Conservation (phyloP, 1,140 invertebrate species). For the Macrocentrus cingulum region DNA sequence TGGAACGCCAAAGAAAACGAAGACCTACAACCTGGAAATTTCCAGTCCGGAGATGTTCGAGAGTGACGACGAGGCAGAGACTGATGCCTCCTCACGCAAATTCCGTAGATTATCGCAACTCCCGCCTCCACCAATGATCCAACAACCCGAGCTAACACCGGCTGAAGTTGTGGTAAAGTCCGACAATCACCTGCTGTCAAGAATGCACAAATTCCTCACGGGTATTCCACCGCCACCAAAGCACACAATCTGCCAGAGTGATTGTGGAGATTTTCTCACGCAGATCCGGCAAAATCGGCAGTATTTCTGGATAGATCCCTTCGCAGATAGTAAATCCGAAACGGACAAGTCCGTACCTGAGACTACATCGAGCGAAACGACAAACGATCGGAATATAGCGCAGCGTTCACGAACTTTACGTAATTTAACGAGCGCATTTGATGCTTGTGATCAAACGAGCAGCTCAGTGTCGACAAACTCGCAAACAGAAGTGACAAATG, state of each 20-base stretch:
- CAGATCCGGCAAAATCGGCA: slow-evolving; percentile 52
- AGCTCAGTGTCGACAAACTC: slow-evolving; percentile 14
- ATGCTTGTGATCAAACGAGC: slow-evolving; percentile 42
- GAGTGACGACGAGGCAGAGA: slow-evolving; percentile 41
- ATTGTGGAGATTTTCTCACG: slow-evolving; percentile 64
- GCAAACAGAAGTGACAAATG: slow-evolving; percentile 21
- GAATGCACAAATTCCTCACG: slow-evolving; percentile 49
- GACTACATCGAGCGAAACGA: slow-evolving; percentile 34
- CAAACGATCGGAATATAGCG: not conserved
- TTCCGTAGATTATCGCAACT: slow-evolving; percentile 15
- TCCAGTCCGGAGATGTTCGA: slow-evolving; percentile 54
- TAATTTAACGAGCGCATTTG: slow-evolving; percentile 44
- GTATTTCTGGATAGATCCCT: slow-evolving; percentile 51
- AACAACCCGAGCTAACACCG: slow-evolving; percentile 36
- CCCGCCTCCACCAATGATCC: slow-evolving; percentile 13
- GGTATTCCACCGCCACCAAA: slow-evolving; percentile 69
- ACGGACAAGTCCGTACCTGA: slow-evolving; percentile 4
- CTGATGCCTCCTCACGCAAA: not conserved
- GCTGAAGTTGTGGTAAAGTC: slow-evolving; percentile 43
- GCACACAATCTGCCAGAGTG: slow-evolving; percentile 64
- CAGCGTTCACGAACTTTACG: slow-evolving; percentile 26
- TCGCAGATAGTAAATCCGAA: slow-evolving; percentile 27
- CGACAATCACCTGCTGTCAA: slow-evolving; percentile 38
- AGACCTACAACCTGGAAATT: slow-evolving; percentile 21
- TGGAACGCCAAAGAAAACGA: slow-evolving; percentile 16